Evolutionary conservation across 2,888 invertebrate species (phyloP).

Genomic region (Papilio protenor): DNA sequence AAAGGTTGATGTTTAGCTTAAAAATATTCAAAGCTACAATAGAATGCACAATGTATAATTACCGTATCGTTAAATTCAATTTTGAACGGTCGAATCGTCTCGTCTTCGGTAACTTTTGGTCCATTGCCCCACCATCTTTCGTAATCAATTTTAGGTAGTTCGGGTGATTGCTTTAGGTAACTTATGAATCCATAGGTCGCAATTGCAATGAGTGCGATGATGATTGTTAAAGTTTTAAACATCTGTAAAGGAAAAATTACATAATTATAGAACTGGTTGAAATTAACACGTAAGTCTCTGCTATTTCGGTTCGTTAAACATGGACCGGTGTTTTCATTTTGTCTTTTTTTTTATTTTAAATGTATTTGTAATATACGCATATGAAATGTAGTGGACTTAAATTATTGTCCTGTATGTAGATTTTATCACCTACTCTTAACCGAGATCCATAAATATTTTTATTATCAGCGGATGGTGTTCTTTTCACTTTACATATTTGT

Average conservation of each 20-base stretch:
- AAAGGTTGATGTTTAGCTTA: too few relatives aligned
- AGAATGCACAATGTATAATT: conserved; percentile 43
- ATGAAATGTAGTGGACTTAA: background rate
- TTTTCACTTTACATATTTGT: background rate
- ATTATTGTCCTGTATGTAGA: background rate
- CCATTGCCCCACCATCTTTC: conserved; percentile 76
- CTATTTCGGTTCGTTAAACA: too few relatives aligned
- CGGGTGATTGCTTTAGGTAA: conserved; percentile 55
- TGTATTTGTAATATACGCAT: background rate
- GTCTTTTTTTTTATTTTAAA: too few relatives aligned
- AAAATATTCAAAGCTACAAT: background rate
- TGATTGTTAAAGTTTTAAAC: conserved; percentile 55
- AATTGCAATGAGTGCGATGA: conserved; percentile 51
- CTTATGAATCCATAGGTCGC: conserved; percentile 56
- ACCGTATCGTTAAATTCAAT: conserved; percentile 75
- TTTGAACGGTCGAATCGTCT: conserved; percentile 66
- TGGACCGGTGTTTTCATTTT: too few relatives aligned
- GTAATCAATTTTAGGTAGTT: conserved; percentile 63
- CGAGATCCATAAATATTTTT: conserved; percentile 3
- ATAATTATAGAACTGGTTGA: background rate
- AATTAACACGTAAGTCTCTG: background rate
- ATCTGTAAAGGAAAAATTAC: conserved; percentile 63
- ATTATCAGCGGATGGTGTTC: conserved; percentile 3
- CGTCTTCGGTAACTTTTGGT: conserved; percentile 58
- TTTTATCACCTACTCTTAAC: background rate